A percentile compares a stretch with the other conserved stretches of the same genome.
These are phyloP conservation scores for Rhodeus uyekii DNA, from an alignment of 2,797 vertebrate genomes.

Conservation along the genomic window DNA sequence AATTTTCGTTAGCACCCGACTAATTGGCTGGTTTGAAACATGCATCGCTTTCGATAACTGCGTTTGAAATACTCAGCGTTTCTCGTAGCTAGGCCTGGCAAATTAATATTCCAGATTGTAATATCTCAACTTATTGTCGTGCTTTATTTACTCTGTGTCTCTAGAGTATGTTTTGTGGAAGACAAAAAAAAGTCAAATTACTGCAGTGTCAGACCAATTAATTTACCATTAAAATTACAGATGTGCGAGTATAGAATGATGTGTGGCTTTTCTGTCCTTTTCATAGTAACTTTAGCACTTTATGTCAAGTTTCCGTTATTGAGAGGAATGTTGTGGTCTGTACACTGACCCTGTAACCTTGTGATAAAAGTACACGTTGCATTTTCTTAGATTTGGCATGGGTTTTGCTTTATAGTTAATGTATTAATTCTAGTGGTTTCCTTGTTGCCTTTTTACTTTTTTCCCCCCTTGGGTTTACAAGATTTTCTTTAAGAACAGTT, in stretches of 20 bases:
- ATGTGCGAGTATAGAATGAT: not conserved
- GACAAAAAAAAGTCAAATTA: not conserved
- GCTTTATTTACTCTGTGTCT: not conserved
- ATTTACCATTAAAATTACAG: not conserved
- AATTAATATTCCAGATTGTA: not conserved
- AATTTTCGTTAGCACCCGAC: not conserved
- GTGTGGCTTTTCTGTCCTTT: not conserved
- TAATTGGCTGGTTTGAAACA: not conserved
- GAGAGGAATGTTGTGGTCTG: not conserved
- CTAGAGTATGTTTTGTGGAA: too few species aligned
- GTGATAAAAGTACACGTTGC: not conserved
- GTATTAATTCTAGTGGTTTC: constrained; percentile 10
- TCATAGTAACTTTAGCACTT: too few species aligned
- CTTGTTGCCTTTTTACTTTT: not conserved
- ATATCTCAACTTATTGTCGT: not conserved
- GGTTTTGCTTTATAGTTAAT: not conserved
- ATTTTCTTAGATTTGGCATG: not conserved
- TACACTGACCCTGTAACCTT: constrained; percentile 1
- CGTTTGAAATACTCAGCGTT: not conserved
- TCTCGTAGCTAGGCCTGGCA: not conserved
- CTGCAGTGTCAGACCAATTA: not conserved
- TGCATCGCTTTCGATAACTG: not conserved
- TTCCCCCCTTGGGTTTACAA: not conserved
- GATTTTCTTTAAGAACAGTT: not conserved
- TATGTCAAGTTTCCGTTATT: too few species aligned